Evolutionary conservation across 2,888 invertebrate species (phyloP), one percentile per base, ranked within the genome.

Genomic region (Nasonovia ribisnigri): DNA sequence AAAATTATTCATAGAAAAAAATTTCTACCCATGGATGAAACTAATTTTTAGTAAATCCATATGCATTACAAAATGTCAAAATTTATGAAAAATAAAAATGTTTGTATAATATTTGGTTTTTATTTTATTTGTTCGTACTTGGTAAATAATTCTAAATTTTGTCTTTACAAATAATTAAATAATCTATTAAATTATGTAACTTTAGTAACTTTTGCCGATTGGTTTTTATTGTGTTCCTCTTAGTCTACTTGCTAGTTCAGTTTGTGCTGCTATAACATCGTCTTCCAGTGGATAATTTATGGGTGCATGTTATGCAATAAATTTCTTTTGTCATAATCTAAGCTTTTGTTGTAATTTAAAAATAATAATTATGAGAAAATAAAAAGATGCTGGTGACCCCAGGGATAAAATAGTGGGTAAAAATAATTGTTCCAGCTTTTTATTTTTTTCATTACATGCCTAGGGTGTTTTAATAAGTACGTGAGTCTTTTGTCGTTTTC

Each of bases 331-430:
- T 92, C 88, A 42, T 54, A 51, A 77, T 77, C 43, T n/a, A 51
- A 88, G 92, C 92, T 92, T 92, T 92, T 92, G 88, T 92, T 92
- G 88, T 92, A 54, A 54, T 92, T 92, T 54, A 43, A 92, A 92
- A 88, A 92, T 92, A 92, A 92, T 92, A 51, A 91, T 84, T 51
- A 92, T 92, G 92, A 92, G 87, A 88, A 88, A 88, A 88, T 88
- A 88, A 92, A 92, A 88, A 88, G 67, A 92, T 43, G 77, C 88
- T 88, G 92, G 77, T 92, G 88, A 92, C 88, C 92, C 67, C 77
- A 43, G 77, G 67, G 54, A 92, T 51, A 77, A 92, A 92, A 88
- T 88, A 92, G 92, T 77, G 92, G 77, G 54, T 42, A 77, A 88
- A 77, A 67, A 88, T 88, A 88, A 92, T 92, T 88, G 92, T 92